Conservation (phyloP, 1,140 invertebrate genomes). For the Idris sp. region DNA sequence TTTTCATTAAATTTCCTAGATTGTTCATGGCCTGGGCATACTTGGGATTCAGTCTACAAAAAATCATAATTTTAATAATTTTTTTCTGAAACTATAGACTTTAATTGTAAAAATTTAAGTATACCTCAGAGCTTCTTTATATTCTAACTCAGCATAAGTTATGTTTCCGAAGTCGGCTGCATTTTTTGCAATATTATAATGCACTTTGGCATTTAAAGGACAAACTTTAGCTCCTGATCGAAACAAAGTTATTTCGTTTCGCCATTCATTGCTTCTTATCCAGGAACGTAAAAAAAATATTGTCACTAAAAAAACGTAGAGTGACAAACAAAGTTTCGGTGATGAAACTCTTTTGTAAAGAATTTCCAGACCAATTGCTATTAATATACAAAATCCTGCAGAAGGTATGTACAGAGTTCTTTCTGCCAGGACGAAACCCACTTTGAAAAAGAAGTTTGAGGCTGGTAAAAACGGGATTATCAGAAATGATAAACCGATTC, state of each 20-base stretch:
- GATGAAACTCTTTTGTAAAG: slow-evolving; percentile 43
- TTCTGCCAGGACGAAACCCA: slow-evolving; percentile 95
- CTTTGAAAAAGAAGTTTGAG: slow-evolving; percentile 92
- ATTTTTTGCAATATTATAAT: slow-evolving; percentile 96
- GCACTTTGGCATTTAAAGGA: slow-evolving; percentile 95
- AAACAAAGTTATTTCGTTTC: slow-evolving; percentile 85
- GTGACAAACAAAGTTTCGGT: slow-evolving; percentile 62
- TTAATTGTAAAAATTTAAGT: too few relatives aligned
- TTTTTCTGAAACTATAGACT: too few relatives aligned
- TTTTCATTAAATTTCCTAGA: slow-evolving; percentile 93
- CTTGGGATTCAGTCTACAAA: slow-evolving; percentile 86
- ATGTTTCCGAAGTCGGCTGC: slow-evolving; percentile 86
- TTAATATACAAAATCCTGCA: slow-evolving; percentile 88
- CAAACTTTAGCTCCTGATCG: slow-evolving; percentile 86
- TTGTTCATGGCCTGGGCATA: slow-evolving; percentile 99
- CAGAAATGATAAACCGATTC: slow-evolving; percentile 84
- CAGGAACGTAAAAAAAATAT: slow-evolving; percentile 82
- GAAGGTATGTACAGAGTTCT: slow-evolving; percentile 92
- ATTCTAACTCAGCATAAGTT: slow-evolving; percentile 85
- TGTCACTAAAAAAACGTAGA: slow-evolving; percentile 75
- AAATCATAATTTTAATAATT: slow-evolving; percentile 13
- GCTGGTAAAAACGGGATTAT: slow-evolving; percentile 95
- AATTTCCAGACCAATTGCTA: slow-evolving; percentile 81
- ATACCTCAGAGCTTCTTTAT: slow-evolving; percentile 87
- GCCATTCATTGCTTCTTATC: slow-evolving; percentile 88